Evolutionary conservation across 2,797 vertebrate genomes (phyloP).

Genomic region (Phalanger gymnotis): DNA sequence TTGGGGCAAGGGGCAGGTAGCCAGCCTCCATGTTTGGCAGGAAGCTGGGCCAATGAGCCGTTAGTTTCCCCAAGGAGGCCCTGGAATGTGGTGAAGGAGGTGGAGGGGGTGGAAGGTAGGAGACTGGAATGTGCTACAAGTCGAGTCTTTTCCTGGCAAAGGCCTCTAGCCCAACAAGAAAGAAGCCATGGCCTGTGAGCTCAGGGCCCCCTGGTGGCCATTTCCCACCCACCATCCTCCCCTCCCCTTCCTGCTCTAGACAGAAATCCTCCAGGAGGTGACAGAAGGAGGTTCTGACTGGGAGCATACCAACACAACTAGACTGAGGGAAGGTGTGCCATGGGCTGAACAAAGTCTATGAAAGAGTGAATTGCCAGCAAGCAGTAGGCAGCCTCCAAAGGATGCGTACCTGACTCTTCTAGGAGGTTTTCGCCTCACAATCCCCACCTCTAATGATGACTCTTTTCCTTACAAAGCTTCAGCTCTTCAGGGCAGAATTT

Average conservation of each 20-base stretch:
- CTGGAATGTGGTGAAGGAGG: neutral
- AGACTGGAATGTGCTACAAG: neutral
- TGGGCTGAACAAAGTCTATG: neutral
- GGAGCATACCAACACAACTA: neutral
- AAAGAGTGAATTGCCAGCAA: neutral
- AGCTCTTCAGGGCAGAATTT: neutral
- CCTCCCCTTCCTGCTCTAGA: neutral
- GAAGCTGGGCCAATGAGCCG: neutral
- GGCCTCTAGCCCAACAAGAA: neutral
- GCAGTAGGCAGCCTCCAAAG: neutral
- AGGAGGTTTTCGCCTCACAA: neutral
- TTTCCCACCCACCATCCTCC: neutral
- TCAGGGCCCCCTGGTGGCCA: neutral
- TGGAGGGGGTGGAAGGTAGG: neutral
- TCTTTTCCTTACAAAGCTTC: neutral
- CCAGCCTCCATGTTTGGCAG: neutral
- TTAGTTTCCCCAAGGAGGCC: neutral
- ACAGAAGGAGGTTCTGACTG: neutral
- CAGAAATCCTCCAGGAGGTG: neutral
- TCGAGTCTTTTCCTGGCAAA: slow-evolving; percentile 1
- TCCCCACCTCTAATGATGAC: neutral
- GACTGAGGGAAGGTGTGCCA: neutral
- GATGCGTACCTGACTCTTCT: neutral
- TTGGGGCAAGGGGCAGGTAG: neutral
- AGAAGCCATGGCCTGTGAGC: neutral